Percentiles rank a stretch among this genome's conserved stretches.
phyloP scores from a whole-genome alignment of 2,888 invertebrate genomes.

The Hemithea aestivaria region DNA sequence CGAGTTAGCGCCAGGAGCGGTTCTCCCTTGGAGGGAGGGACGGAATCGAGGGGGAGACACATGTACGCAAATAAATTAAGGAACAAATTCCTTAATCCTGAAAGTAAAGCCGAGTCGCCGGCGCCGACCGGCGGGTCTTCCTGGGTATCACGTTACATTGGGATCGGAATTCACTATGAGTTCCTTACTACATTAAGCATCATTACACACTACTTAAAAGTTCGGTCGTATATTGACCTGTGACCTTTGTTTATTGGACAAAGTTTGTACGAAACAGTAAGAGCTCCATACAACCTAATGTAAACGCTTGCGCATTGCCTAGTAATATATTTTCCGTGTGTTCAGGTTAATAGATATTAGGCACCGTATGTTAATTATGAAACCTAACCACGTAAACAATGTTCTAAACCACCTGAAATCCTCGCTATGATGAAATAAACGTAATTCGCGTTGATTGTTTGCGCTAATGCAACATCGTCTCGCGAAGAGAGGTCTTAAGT shows the following conservation, averaged over 20 bases:
- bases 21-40: slow-evolving; percentile 2
- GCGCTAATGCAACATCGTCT: slow-evolving; percentile 50
- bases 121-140: slow-evolving; percentile 51
- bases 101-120: slow-evolving; percentile 57
- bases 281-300: not conserved
- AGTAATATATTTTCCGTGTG: too few relatives aligned
- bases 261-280: too few relatives aligned
- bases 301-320: too few relatives aligned
- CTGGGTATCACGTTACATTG: slow-evolving; percentile 50
- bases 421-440: slow-evolving; percentile 5
- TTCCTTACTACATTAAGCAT: slow-evolving; percentile 13
- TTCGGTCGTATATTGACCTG: slow-evolving; percentile 7
- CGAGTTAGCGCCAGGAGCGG: slow-evolving; percentile 12
- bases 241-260: not conserved
- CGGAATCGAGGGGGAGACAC: slow-evolving; percentile 11
- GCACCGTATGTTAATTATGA: slow-evolving; percentile 2
- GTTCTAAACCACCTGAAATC: slow-evolving; percentile 6
- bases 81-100: slow-evolving; percentile 64
- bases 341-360: too few relatives aligned
- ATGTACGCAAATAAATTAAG: slow-evolving; percentile 40
- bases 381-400: slow-evolving; percentile 2
- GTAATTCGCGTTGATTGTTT: slow-evolving; percentile 38
- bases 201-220: slow-evolving; percentile 8
- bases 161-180: slow-evolving; percentile 44
- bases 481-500: slow-evolving; percentile 45